These are phyloP conservation scores for Tyrannus savana DNA, from an alignment of 2,113 vertebrate species.

Conservation along the genomic window DNA sequence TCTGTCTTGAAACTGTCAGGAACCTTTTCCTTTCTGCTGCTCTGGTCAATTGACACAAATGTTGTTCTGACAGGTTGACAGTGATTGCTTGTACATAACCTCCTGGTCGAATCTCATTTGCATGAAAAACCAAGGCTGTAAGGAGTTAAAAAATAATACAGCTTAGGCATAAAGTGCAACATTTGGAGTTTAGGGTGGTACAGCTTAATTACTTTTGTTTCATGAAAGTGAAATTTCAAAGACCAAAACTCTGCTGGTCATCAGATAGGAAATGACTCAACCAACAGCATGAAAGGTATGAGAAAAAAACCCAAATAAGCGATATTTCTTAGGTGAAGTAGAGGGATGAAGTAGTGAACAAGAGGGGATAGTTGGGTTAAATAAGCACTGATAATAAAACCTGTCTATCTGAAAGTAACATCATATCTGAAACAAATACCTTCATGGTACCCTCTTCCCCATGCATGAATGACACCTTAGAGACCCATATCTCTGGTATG, in stretches of 20 bases:
- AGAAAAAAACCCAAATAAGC: neutral
- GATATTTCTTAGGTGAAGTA: neutral
- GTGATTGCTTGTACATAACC: neutral
- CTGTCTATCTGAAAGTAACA: neutral
- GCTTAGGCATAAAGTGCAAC: neutral
- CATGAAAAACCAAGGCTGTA: neutral
- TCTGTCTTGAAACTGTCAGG: neutral
- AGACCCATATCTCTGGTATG: fast-evolving
- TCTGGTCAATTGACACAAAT: neutral
- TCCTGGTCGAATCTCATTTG: neutral
- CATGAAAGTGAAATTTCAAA: neutral
- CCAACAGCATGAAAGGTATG: neutral
- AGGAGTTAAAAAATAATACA: neutral
- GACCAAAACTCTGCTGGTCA: neutral
- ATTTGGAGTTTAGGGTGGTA: neutral
- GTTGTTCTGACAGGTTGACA: neutral
- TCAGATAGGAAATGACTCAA: neutral
- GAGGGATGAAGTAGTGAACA: neutral
- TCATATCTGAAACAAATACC: neutral
- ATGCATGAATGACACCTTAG: neutral
- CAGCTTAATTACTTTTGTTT: neutral
- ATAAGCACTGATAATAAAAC: neutral
- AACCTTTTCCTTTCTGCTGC: neutral
- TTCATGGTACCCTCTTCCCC: neutral
- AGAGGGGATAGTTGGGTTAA: neutral